A percentile compares a stretch with the other conserved stretches of the same genome.
Evolutionary conservation across 2,888 invertebrate species (phyloP).

Genomic region (Microctonus brassicae): DNA sequence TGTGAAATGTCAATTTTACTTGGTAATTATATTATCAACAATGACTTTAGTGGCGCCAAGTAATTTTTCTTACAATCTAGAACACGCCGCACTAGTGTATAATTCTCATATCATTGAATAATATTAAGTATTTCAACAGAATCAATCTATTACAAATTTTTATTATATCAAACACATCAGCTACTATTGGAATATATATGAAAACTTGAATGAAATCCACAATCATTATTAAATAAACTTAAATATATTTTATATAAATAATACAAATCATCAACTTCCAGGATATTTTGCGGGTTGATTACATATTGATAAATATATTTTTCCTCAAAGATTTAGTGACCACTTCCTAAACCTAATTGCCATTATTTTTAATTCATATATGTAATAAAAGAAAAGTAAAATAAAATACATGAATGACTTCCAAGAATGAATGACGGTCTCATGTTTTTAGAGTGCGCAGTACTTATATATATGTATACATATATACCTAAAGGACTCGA

Average conservation of each 20-base stretch:
- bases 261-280: conserved; percentile 6
- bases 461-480: conserved; percentile 30
- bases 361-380: conserved; percentile 4
- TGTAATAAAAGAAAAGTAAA: neutral
- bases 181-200: too few relatives aligned
- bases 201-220: too few relatives aligned
- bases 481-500: conserved; percentile 20
- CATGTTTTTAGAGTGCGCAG: conserved; percentile 40
- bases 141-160: too few relatives aligned
- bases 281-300: conserved; percentile 6
- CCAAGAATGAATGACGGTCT: conserved; percentile 32
- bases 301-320: neutral
- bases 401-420: conserved; percentile 25
- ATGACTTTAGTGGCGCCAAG: neutral
- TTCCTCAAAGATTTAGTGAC: neutral
- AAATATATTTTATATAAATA: neutral
- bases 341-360: conserved; percentile 17
- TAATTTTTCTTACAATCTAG: neutral
- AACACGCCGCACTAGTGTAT: neutral
- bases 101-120: neutral
- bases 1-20: conserved; percentile 9
- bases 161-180: too few relatives aligned
- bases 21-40: conserved; percentile 18
- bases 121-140: neutral
- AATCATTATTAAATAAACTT: too few relatives aligned